phyloP scores from a whole-genome alignment of 2,797 vertebrate species.

The Adelosebastes latens region DNA sequence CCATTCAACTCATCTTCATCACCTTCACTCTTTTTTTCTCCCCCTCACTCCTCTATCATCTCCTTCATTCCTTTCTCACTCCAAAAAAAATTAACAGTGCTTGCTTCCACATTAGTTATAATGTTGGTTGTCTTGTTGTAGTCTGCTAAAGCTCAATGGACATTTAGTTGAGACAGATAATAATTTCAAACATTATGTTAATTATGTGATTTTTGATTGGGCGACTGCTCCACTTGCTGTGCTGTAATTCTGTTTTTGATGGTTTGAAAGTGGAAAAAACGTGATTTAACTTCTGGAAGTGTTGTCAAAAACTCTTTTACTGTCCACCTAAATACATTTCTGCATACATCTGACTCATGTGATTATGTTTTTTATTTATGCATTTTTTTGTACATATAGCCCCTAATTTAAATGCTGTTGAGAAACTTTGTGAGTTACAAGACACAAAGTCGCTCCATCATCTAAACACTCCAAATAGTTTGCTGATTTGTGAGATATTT shows the following conservation, averaged over 20 bases:
- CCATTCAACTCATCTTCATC: constrained; percentile 35
- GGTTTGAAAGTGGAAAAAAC: neutral
- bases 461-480: neutral
- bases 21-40: constrained; percentile 3
- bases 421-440: neutral
- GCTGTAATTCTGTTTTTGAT: neutral
- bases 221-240: neutral
- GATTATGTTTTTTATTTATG: neutral
- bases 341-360: neutral
- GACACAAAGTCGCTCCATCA: neutral
- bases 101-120: neutral
- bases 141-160: neutral
- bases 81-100: neutral
- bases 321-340: neutral
- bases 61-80: neutral
- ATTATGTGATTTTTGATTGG: neutral
- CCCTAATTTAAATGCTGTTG: neutral
- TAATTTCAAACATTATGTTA: neutral
- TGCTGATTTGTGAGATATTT: neutral
- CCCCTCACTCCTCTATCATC: neutral
- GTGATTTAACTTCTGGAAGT: neutral
- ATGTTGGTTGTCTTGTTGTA: neutral
- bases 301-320: neutral
- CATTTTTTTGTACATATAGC: neutral
- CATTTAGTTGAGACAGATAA: neutral